Evolutionary conservation across 2,888 invertebrate species (phyloP).

Genomic region (Philereme transversata): DNA sequence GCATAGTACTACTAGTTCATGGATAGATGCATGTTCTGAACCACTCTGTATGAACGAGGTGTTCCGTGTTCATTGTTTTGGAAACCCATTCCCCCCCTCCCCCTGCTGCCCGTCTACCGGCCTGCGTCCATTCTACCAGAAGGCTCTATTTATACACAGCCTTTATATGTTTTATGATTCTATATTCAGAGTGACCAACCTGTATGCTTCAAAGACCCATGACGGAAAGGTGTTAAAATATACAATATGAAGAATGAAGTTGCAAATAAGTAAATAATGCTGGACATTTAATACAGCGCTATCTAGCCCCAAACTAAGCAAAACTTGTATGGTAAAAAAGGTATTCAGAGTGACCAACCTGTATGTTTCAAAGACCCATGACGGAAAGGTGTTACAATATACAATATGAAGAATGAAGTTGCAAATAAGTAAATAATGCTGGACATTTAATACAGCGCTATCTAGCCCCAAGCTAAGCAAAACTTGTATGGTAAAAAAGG

Average conservation of each 20-base stretch:
- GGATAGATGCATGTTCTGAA: background rate
- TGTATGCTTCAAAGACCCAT: background rate
- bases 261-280: too few relatives aligned
- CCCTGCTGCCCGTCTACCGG: slow-evolving; percentile 9
- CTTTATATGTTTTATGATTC: slow-evolving; percentile 32
- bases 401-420: too few relatives aligned
- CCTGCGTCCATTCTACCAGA: slow-evolving; percentile 54
- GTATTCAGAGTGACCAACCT: background rate
- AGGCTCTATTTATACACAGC: slow-evolving; percentile 40
- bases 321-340: too few relatives aligned
- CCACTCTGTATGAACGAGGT: slow-evolving; percentile 32
- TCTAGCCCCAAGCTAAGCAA: too few relatives aligned
- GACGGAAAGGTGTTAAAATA: too few relatives aligned
- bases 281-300: too few relatives aligned
- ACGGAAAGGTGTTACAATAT: too few relatives aligned
- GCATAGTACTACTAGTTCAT: background rate
- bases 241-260: too few relatives aligned
- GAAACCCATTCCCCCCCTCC: slow-evolving; percentile 52
- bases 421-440: too few relatives aligned
- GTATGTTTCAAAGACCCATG: background rate
- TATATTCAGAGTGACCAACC: slow-evolving; percentile 5
- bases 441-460: too few relatives aligned
- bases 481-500: too few relatives aligned
- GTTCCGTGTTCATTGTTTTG: slow-evolving; percentile 68
- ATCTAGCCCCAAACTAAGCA: too few relatives aligned